Conservation (phyloP, 2,113 vertebrate species). For the Origma solitaria region DNA sequence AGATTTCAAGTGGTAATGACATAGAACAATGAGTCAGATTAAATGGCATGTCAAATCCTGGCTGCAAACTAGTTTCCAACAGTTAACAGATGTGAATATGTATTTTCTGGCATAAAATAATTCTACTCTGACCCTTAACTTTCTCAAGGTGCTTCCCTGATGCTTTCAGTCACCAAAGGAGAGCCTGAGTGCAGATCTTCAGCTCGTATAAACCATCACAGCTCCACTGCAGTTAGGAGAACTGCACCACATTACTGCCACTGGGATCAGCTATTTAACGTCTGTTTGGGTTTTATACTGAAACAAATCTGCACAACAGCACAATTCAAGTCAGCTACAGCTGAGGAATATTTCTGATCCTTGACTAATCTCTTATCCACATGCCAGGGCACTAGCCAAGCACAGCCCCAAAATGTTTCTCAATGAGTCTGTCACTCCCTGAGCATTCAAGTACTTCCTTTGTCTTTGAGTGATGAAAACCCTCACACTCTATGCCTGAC, state of each 20-base stretch:
- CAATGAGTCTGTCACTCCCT: background rate
- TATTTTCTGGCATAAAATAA: slow-evolving; percentile 15
- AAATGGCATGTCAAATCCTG: background rate
- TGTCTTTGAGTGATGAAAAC: background rate
- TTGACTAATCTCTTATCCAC: background rate
- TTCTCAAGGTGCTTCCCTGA: background rate
- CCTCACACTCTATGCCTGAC: background rate
- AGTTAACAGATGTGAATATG: slow-evolving; percentile 19
- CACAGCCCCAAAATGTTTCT: background rate
- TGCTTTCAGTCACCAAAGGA: background rate
- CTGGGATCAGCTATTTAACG: background rate
- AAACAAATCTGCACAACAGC: background rate
- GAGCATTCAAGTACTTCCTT: background rate
- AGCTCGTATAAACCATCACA: background rate
- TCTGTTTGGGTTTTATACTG: background rate
- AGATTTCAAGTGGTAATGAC: background rate
- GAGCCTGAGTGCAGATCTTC: background rate
- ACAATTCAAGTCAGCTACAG: background rate
- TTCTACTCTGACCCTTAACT: background rate
- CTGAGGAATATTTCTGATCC: background rate
- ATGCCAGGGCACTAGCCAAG: background rate
- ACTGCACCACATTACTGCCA: background rate
- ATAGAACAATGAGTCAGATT: slow-evolving; percentile 24
- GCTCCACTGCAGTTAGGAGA: background rate
- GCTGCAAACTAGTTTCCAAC: slow-evolving; percentile 27